These are phyloP conservation scores for Perognathus longimembris DNA, from an alignment of 2,113 vertebrate species.

Conservation along the genomic window DNA sequence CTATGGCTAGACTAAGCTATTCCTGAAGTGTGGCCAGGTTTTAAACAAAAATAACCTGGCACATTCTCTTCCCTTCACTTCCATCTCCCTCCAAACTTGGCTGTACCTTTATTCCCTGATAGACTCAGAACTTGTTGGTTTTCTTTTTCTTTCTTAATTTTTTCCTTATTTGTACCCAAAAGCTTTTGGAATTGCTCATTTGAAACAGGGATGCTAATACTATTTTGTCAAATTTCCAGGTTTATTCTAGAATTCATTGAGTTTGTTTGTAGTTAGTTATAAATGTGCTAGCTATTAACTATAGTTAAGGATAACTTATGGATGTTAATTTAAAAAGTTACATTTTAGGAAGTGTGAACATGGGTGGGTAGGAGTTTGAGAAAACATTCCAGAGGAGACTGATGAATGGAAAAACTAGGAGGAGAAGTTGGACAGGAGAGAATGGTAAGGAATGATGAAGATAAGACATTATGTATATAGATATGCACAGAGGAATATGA, in stretches of 20 bases:
- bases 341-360: neutral
- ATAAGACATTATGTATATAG: no score
- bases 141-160: no score
- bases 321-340: neutral
- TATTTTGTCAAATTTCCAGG: slow-evolving; percentile 27
- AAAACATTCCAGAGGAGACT: neutral
- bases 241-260: slow-evolving; percentile 21
- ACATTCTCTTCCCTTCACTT: neutral
- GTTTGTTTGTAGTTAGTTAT: slow-evolving; percentile 30
- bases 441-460: no score
- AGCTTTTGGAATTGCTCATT: neutral
- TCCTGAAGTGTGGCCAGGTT: slow-evolving; percentile 15
- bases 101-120: neutral
- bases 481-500: no score
- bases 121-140: slow-evolving; percentile 6
- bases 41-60: slow-evolving; percentile 44
- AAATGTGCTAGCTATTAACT: neutral
- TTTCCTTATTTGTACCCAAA: neutral
- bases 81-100: neutral
- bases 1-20: slow-evolving; percentile 31
- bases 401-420: no score
- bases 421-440: no score
- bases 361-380: neutral
- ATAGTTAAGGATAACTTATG: neutral
- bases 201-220: neutral